Conservation (phyloP, 2,797 vertebrate species). For the Sternarchorhynchus goeldii region DNA sequence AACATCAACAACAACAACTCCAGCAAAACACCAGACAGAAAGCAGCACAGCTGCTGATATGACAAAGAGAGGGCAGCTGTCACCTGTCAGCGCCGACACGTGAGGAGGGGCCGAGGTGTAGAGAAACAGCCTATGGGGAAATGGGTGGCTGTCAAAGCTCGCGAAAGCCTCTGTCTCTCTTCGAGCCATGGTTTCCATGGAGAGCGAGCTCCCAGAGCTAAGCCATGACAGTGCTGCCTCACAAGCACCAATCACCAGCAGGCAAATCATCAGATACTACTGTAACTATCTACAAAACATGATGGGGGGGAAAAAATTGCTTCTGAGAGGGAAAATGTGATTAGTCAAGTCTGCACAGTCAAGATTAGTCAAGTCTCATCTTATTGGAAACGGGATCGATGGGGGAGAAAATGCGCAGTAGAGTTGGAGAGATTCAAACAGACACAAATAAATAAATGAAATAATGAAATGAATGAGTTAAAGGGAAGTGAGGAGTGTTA, state of each 20-base stretch:
- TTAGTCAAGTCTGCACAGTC: no score
- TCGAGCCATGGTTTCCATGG: conserved; percentile 22
- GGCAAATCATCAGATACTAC: no score
- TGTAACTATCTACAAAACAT: no score
- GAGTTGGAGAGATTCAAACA: no score
- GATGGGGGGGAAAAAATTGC: no score
- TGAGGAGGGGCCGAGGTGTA: conserved; percentile 44
- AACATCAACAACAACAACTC: background rate
- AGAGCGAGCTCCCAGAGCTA: background rate
- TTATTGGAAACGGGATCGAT: no score
- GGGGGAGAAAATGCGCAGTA: no score
- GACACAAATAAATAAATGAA: no score
- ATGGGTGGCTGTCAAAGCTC: conserved; percentile 42
- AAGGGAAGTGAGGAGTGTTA: no score
- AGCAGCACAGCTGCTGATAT: conserved; percentile 55
- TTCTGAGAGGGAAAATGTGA: no score
- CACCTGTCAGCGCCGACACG: conserved; percentile 50
- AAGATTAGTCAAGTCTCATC: no score
- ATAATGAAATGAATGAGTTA: no score
- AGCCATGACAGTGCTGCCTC: background rate
- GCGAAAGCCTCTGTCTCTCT: conserved; percentile 35
- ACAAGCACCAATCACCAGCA: background rate
- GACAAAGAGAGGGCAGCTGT: conserved; percentile 59
- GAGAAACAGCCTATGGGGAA: conserved; percentile 44
- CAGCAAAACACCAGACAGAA: conserved; percentile 36